These are phyloP conservation scores for Saimiri boliviensis DNA, from an alignment of 2,113 vertebrate species.

Conservation along the genomic window DNA sequence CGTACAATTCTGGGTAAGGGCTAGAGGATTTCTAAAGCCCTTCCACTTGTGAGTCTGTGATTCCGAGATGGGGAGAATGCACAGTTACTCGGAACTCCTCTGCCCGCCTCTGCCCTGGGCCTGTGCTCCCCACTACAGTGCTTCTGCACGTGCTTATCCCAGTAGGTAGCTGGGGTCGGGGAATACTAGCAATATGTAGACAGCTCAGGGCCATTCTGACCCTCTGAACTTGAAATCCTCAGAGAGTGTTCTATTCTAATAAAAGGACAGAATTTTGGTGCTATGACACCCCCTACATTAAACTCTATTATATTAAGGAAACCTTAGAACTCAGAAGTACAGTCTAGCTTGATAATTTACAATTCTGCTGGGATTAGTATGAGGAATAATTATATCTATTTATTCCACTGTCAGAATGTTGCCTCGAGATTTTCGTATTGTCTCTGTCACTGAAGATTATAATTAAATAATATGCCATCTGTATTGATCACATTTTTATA, in stretches of 20 bases:
- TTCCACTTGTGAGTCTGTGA: not conserved
- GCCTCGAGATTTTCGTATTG: constrained; percentile 92
- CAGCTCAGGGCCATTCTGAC: constrained; percentile 78
- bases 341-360: constrained; percentile 85
- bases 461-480: constrained; percentile 89
- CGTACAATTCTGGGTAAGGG: not conserved
- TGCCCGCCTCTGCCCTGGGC: not conserved
- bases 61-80: not conserved
- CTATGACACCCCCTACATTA: constrained; percentile 92
- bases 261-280: constrained; percentile 92
- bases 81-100: not conserved
- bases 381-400: constrained; percentile 92
- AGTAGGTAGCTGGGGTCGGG: constrained; percentile 63
- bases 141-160: constrained; percentile 59
- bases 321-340: constrained; percentile 90
- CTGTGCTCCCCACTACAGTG: not conserved
- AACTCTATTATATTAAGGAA: constrained; percentile 96
- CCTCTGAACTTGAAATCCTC: constrained; percentile 91
- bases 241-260: constrained; percentile 94
- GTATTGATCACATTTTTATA: constrained; percentile 87
- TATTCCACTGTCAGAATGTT: constrained; percentile 90
- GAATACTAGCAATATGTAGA: not conserved
- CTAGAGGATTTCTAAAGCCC: not conserved
- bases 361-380: constrained; percentile 87
- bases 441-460: constrained; percentile 85